Percentiles rank a stretch among this genome's conserved stretches.
These are phyloP conservation scores for Paragorgia papillata DNA, from an alignment of 92 coral and sea anemone genomes.

Conservation along the genomic window DNA sequence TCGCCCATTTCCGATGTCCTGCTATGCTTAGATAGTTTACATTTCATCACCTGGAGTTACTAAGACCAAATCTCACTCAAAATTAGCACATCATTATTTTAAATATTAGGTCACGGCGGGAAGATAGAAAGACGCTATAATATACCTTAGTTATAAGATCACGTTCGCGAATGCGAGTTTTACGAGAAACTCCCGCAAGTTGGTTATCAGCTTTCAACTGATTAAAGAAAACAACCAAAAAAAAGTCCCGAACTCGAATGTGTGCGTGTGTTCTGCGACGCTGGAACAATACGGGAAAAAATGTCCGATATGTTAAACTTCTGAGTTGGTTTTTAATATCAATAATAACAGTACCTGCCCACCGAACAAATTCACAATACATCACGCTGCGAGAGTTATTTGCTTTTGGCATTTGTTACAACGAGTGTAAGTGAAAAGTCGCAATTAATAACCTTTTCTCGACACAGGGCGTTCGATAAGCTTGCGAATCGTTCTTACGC, in stretches of 20 bases:
- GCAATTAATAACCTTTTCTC: conserved; percentile 34
- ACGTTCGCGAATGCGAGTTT: not conserved
- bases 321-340: conserved; percentile 40
- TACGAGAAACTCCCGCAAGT: not conserved
- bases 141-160: no score
- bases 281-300: conserved; percentile 8
- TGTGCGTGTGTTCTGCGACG: not conserved
- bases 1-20: conserved; percentile 45
- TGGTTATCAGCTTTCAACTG: not conserved
- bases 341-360: conserved; percentile 42
- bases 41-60: conserved; percentile 36
- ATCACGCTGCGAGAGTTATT: conserved; percentile 34
- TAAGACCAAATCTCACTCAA: conserved; percentile 35
- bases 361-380: conserved; percentile 31
- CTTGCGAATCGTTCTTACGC: no score
- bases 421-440: not conserved
- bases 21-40: conserved; percentile 43
- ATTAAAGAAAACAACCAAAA: not conserved
- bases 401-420: conserved; percentile 29
- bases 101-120: conserved; percentile 35
- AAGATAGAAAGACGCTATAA: conserved; percentile 3
- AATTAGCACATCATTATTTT: conserved; percentile 49
- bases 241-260: not conserved
- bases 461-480: not conserved
- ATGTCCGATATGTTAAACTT: conserved; percentile 30